Percentiles rank a stretch among this genome's conserved stretches.
Evolutionary conservation across 1,140 invertebrate genomes (phyloP).

Genomic region (Ylistrum balloti): DNA sequence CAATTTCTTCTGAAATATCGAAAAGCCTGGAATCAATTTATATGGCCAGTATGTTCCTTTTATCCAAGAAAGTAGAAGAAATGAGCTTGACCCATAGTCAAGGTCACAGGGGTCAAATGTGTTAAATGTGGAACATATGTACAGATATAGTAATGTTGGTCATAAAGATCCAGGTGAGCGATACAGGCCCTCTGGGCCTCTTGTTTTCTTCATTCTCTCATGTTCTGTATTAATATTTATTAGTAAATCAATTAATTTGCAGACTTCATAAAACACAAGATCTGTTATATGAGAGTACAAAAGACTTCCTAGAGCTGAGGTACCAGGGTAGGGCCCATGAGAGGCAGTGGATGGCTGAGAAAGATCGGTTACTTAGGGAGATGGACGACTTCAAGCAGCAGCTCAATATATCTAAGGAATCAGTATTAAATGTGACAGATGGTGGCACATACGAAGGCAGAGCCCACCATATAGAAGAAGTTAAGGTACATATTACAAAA

Average conservation of each 20-base stretch:
- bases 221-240: no score
- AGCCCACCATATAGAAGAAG: slow-evolving; percentile 73
- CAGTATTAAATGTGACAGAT: slow-evolving; percentile 73
- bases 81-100: no score
- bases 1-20: no score
- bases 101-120: no score
- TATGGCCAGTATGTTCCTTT: no score
- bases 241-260: slow-evolving; percentile 44
- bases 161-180: no score
- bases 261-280: slow-evolving; percentile 83
- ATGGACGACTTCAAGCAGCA: slow-evolving; percentile 77
- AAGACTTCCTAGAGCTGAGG: slow-evolving; percentile 81
- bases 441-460: slow-evolving; percentile 61
- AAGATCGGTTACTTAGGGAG: slow-evolving; percentile 80
- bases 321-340: slow-evolving; percentile 80
- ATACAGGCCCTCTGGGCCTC: no score
- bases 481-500: slow-evolving; percentile 70
- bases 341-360: slow-evolving; percentile 82
- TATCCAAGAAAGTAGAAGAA: no score
- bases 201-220: no score
- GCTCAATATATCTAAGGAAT: slow-evolving; percentile 67
- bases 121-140: no score
- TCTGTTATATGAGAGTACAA: slow-evolving; percentile 82
- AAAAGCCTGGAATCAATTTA: no score
- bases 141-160: no score